These are phyloP conservation scores for Tipula lateralis DNA, from an alignment of 2,888 invertebrate species.

Conservation along the genomic window DNA sequence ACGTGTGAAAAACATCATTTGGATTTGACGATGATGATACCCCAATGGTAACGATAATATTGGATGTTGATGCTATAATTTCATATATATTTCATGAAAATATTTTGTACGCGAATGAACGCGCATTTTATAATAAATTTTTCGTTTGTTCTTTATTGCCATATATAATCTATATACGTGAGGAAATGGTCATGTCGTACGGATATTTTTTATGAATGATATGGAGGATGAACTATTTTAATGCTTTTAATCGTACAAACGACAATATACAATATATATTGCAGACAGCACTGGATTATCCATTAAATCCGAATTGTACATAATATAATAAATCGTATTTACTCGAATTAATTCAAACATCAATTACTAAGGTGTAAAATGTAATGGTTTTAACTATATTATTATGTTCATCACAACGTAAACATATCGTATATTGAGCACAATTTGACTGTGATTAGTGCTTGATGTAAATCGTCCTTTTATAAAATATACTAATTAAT, in stretches of 20 bases:
- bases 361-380: no score
- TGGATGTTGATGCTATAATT: neutral
- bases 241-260: neutral
- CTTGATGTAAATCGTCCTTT: no score
- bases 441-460: no score
- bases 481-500: neutral
- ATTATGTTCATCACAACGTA: no score
- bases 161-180: neutral
- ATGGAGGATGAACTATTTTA: neutral
- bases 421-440: no score
- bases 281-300: neutral
- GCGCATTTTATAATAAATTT: neutral
- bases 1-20: slow-evolving; percentile 29
- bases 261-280: neutral
- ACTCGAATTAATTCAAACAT: no score
- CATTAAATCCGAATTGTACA: neutral
- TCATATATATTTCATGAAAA: neutral
- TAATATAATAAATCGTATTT: no score
- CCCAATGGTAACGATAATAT: neutral
- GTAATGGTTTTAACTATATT: no score
- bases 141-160: neutral
- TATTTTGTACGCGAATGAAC: slow-evolving; percentile 19
- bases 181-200: neutral
- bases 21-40: slow-evolving; percentile 9
- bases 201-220: neutral